Percentiles rank a stretch among this genome's conserved stretches.
These are phyloP conservation scores for Stigmatopora argus DNA, from an alignment of 2,113 vertebrate genomes.

Conservation along the genomic window DNA sequence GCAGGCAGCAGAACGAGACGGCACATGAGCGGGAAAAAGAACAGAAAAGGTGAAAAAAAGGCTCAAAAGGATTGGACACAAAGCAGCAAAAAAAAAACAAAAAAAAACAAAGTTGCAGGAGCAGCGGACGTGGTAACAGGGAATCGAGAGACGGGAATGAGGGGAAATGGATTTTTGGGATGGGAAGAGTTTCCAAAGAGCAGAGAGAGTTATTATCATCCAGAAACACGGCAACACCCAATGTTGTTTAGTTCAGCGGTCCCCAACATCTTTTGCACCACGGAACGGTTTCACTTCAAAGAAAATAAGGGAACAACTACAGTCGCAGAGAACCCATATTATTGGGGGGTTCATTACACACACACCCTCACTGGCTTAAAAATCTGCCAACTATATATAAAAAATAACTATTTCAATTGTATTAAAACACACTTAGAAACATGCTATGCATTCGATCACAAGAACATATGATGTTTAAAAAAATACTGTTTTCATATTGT, in stretches of 20 bases:
- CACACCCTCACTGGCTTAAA: not conserved
- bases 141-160: constrained; percentile 37
- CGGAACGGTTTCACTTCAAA: not conserved
- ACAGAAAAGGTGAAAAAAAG: constrained; percentile 24
- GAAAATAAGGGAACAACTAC: not conserved
- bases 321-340: not conserved
- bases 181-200: constrained; percentile 61
- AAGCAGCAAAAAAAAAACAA: constrained; percentile 39
- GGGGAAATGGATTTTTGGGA: constrained; percentile 50
- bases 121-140: constrained; percentile 30
- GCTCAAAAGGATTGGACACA: constrained; percentile 34
- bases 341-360: not conserved
- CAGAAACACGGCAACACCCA: constrained; percentile 58
- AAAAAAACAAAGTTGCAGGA: constrained; percentile 31
- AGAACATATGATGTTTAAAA: too few relatives aligned
- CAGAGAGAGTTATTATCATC: constrained; percentile 70
- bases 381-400: not conserved
- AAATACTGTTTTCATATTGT: too few relatives aligned
- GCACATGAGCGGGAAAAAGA: constrained; percentile 20
- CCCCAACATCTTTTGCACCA: not conserved
- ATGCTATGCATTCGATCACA: not conserved
- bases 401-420: not conserved
- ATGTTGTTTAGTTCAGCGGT: constrained; percentile 52
- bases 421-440: not conserved
- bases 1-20: constrained; percentile 55